phyloP scores from a whole-genome alignment of 2,888 invertebrate genomes.

The Drosophila paucipuncta region DNA sequence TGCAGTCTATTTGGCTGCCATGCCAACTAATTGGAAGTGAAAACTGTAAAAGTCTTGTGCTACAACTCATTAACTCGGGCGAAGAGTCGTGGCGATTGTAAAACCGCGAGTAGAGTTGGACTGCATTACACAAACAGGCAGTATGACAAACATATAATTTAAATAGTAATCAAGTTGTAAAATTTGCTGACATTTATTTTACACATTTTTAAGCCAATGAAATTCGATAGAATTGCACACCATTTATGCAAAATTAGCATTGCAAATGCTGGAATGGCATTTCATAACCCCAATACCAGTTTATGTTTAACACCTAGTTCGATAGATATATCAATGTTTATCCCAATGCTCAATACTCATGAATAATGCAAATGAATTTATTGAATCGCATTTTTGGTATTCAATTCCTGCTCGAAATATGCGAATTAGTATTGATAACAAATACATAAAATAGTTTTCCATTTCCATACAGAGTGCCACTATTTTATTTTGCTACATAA shows the following conservation, averaged over 20 bases:
- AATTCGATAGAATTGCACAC: neutral
- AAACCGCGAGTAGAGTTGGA: neutral
- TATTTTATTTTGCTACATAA: neutral
- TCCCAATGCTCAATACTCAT: neutral
- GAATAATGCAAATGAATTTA: neutral
- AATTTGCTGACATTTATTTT: neutral
- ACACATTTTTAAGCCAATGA: neutral
- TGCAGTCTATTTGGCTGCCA: conserved; percentile 19
- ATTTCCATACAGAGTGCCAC: neutral
- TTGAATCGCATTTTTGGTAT: neutral
- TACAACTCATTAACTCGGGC: conserved; percentile 22
- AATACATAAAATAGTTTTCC: neutral
- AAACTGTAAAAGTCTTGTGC: conserved; percentile 15
- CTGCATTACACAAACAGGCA: neutral
- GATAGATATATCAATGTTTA: neutral
- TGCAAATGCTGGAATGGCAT: neutral
- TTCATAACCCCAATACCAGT: neutral
- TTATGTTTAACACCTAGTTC: neutral
- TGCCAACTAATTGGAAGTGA: conserved; percentile 30
- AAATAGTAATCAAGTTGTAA: neutral
- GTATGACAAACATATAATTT: too few relatives aligned
- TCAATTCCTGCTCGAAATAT: neutral
- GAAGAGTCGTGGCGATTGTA: neutral
- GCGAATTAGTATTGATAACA: neutral
- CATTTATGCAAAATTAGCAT: neutral